Evolutionary conservation across 2,888 invertebrate species (phyloP).

Genomic region (Thera britannica): DNA sequence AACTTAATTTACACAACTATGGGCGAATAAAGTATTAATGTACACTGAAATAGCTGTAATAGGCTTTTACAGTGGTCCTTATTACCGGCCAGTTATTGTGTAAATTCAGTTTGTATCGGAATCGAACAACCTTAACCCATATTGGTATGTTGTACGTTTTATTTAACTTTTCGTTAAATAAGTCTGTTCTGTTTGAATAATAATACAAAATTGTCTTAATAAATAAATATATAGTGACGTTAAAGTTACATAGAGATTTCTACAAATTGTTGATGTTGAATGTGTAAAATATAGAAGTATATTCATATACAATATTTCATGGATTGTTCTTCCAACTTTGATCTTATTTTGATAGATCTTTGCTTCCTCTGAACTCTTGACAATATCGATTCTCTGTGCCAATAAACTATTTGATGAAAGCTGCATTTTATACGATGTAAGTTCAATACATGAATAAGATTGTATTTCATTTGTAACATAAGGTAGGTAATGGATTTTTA

Average conservation of each 20-base stretch:
- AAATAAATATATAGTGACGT: background rate
- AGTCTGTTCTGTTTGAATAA: conserved; percentile 10
- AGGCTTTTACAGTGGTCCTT: too few relatives aligned
- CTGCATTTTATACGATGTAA: conserved; percentile 56
- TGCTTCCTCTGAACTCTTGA: conserved; percentile 20
- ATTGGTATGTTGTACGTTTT: background rate
- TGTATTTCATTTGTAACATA: conserved; percentile 64
- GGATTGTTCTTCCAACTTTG: background rate
- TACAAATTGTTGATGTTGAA: conserved; percentile 2
- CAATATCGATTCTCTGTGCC: conserved; percentile 33
- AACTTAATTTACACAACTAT: too few relatives aligned
- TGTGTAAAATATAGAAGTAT: background rate
- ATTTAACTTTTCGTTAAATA: background rate
- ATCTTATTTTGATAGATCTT: background rate
- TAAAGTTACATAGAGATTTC: conserved; percentile 3
- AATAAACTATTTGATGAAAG: conserved; percentile 33
- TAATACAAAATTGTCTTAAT: background rate
- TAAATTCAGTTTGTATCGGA: too few relatives aligned
- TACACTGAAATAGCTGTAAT: too few relatives aligned
- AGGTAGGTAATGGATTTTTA: conserved; percentile 65
- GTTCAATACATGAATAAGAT: conserved; percentile 47
- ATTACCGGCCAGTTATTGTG: too few relatives aligned
- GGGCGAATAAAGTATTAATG: too few relatives aligned
- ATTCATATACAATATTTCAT: background rate
- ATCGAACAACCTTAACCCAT: too few relatives aligned